Evolutionary conservation across 2,888 invertebrate genomes (phyloP).

Genomic region (Scaptomyza flava): DNA sequence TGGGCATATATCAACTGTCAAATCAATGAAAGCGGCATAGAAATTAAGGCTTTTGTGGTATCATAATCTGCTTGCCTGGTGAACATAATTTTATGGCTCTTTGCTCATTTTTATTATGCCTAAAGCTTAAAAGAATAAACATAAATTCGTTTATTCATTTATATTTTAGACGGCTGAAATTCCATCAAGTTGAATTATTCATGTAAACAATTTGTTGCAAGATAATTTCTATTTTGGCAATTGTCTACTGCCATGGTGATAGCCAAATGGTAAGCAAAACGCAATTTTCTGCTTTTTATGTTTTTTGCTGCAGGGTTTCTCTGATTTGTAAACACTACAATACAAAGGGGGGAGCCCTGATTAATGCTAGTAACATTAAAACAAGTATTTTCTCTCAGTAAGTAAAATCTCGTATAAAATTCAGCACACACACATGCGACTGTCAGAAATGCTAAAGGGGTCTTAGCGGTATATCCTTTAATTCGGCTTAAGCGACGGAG

Average conservation of each 20-base stretch:
- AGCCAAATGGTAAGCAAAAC: background rate
- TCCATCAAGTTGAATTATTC: no score
- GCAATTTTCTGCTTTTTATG: background rate
- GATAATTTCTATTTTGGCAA: background rate
- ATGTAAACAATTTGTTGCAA: background rate
- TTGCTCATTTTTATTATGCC: no score
- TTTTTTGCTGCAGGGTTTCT: conserved; percentile 4
- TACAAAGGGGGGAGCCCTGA: no score
- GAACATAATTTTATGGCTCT: no score
- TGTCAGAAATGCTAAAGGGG: conserved; percentile 25
- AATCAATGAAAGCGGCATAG: no score
- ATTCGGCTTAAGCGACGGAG: conserved; percentile 17
- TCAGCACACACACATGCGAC: conserved; percentile 1
- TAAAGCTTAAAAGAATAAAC: no score
- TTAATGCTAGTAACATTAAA: background rate
- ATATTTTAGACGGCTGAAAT: no score
- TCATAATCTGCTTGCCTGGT: no score
- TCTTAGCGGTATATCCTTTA: conserved; percentile 1
- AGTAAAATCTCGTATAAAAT: conserved; percentile 5
- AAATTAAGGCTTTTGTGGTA: no score
- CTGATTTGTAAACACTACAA: background rate
- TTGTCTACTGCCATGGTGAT: conserved; percentile 23
- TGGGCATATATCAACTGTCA: no score
- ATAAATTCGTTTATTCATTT: no score
- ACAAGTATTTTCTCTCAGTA: background rate